Evolutionary conservation across 2,888 invertebrate genomes (phyloP), one percentile per base, ranked within the genome.

Genomic region (Xestia xanthographa): DNA sequence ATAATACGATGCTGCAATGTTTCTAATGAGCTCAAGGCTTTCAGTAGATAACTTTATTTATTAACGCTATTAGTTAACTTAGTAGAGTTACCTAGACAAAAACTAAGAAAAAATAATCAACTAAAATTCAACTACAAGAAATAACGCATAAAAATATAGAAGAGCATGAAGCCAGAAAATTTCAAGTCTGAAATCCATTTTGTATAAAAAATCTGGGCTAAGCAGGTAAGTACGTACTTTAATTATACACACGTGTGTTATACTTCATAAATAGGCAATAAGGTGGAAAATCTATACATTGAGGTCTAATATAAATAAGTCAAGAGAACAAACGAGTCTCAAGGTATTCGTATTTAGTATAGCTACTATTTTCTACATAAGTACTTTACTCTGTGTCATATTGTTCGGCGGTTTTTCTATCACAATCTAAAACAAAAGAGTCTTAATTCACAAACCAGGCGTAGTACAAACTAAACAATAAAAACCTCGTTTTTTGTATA

Each of bases 21-120:
- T 65, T 60, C 56, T 80, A 85, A 80, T 63, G 71, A 80, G 80
- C 77, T 75, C 86, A 85, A 80, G 86, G 83, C 43, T 72, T 43
- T 26, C 2, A 60, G 50, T 70, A 65, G 58, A 66, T 72, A 53
- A 48, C 26, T 45, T 72, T 73, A 43, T 65, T 76, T 66, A 71
- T 53, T 75, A 53, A 48, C 62, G 43, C 38, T 34, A 29, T 29
- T 50, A 20, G n/a, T 58, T 67, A 29, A 29, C 26, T 60, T 34
- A 34, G 34, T 34, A 1, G 34, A 34, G 34, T 34, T 34, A 34
- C n/a, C n/a, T n/a, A n/a, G n/a, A n/a, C 34, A 34, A 34, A 34
- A 53, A n/a, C 8, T 26, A 20, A 43, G 5, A n/a, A 22, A 22
- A 0, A 14, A 38, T 6, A 0, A 50, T 9, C 0, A 3, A 50